These are phyloP conservation scores for Andrena chrysosceles DNA, from an alignment of 2,888 invertebrate species.

Conservation along the genomic window DNA sequence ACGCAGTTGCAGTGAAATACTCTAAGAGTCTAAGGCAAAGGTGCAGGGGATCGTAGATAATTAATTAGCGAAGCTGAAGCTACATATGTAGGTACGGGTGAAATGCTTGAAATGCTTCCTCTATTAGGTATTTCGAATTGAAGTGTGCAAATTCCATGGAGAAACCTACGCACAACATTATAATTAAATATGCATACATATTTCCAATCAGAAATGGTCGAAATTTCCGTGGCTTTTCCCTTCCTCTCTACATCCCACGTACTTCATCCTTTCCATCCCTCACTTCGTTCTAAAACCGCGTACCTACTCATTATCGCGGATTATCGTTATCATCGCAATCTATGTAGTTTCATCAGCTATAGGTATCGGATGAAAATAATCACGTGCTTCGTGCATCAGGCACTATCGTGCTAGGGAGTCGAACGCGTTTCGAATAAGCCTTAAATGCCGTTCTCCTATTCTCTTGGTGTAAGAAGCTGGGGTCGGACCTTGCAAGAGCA, in stretches of 20 bases:
- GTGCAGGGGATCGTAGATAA: background rate
- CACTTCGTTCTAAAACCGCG: background rate
- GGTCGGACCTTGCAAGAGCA: constrained; percentile 29
- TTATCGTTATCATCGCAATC: background rate
- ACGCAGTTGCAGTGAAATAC: background rate
- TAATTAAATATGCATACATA: too few species aligned
- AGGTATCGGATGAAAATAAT: background rate
- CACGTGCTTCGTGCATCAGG: background rate
- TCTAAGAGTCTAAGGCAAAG: background rate
- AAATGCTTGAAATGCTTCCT: constrained; percentile 3
- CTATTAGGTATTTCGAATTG: background rate
- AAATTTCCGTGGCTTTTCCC: background rate
- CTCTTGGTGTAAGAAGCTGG: constrained; percentile 19
- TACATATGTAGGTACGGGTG: background rate
- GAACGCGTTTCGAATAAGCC: background rate
- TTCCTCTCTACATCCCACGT: background rate
- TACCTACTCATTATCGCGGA: background rate
- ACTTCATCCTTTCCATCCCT: too few species aligned
- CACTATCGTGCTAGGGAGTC: constrained; percentile 1
- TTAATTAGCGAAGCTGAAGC: constrained; percentile 10
- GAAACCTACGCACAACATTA: too few species aligned
- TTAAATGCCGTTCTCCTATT: constrained; percentile 8
- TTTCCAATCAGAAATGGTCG: too few species aligned
- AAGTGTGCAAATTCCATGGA: background rate
- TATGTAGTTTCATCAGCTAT: background rate